Evolutionary conservation across 2,888 invertebrate genomes (phyloP).

Genomic region (Eurytoma californica): DNA sequence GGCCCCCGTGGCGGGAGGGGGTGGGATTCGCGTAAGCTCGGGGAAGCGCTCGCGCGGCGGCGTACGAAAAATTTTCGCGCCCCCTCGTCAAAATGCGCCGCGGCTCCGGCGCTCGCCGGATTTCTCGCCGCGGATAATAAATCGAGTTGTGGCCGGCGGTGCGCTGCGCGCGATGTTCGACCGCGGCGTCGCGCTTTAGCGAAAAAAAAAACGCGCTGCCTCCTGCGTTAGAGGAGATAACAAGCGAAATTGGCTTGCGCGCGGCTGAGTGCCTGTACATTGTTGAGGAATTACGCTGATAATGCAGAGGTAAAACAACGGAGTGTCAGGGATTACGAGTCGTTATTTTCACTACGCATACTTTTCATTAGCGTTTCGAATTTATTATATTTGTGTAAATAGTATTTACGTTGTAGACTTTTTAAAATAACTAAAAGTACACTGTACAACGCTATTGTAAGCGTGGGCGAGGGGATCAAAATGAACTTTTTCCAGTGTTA

Average conservation of each 20-base stretch:
- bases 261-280: background rate
- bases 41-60: background rate
- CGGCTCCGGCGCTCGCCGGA: background rate
- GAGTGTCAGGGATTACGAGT: too few relatives aligned
- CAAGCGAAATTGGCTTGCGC: slow-evolving; percentile 5
- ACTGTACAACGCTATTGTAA: too few relatives aligned
- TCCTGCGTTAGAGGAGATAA: background rate
- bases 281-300: too few relatives aligned
- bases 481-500: too few relatives aligned
- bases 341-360: too few relatives aligned
- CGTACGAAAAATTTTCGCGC: background rate
- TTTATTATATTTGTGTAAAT: too few relatives aligned
- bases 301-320: too few relatives aligned
- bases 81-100: background rate
- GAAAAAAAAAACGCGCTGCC: background rate
- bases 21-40: background rate
- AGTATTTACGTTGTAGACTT: too few relatives aligned
- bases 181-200: background rate
- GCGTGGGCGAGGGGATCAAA: too few relatives aligned
- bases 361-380: too few relatives aligned
- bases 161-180: background rate
- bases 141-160: background rate
- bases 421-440: too few relatives aligned
- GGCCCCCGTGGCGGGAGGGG: background rate
- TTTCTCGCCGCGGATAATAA: slow-evolving; percentile 4